These are phyloP conservation scores for Geophilus truncorum DNA, from an alignment of 2,888 invertebrate genomes.

Conservation along the genomic window DNA sequence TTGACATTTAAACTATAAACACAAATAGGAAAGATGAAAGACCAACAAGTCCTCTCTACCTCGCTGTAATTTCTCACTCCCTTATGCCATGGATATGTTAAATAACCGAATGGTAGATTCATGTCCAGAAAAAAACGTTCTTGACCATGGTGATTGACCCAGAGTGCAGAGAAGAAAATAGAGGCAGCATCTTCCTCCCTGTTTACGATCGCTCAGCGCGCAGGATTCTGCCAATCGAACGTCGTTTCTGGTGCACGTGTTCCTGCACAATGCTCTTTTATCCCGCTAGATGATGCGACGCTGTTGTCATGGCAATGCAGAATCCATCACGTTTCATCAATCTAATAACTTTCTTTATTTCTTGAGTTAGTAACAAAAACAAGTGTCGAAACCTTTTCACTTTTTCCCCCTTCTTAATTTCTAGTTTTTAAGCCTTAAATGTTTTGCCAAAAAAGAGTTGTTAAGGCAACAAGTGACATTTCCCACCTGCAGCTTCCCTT, in stretches of 20 bases:
- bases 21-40: background rate
- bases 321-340: background rate
- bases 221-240: background rate
- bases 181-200: background rate
- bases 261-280: conserved; percentile 22
- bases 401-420: background rate
- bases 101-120: conserved; percentile 21
- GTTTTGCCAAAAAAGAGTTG: background rate
- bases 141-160: background rate
- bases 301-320: background rate
- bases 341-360: background rate
- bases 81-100: conserved; percentile 15
- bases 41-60: background rate
- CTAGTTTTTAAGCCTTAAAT: background rate
- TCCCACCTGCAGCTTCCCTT: background rate
- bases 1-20: background rate
- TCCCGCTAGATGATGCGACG: background rate
- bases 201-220: background rate
- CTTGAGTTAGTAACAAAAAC: background rate
- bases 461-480: background rate
- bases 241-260: conserved; percentile 10
- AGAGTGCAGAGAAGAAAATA: background rate
- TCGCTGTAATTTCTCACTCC: background rate
- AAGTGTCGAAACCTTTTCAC: background rate
- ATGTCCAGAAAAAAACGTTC: background rate